Percentiles rank a stretch among this genome's conserved stretches.
phyloP scores from a whole-genome alignment of 2,888 invertebrate genomes.

The Eupeodes latifasciatus region DNA sequence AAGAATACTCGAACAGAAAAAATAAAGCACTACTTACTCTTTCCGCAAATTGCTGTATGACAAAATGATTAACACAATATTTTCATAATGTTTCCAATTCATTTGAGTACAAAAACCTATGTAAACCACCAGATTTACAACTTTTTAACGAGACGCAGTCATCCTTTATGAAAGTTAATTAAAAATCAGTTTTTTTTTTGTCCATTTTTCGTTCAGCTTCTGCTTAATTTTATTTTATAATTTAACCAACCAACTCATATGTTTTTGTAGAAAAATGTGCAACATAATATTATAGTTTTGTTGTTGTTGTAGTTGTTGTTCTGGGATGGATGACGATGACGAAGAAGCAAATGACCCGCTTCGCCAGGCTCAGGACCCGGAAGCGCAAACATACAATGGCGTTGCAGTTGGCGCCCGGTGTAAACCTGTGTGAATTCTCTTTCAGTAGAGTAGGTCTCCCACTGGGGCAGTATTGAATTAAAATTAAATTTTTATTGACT shows the following conservation, averaged over 20 bases:
- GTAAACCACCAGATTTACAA: conserved; percentile 28
- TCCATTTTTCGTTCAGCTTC: too few relatives aligned
- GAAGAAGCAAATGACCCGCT: conserved; percentile 12
- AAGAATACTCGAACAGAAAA: background rate
- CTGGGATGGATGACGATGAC: background rate
- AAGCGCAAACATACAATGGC: conserved; percentile 4
- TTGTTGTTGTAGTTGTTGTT: too few relatives aligned
- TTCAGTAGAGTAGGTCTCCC: conserved; percentile 21
- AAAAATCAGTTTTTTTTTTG: conserved; percentile 12
- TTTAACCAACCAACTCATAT: background rate
- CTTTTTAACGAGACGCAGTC: conserved; percentile 47
- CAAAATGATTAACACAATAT: conserved; percentile 43
- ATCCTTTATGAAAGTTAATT: conserved; percentile 38
- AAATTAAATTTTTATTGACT: conserved; percentile 65
- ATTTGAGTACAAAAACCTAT: conserved; percentile 28
- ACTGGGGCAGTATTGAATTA: conserved; percentile 59
- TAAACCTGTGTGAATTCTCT: conserved; percentile 42
- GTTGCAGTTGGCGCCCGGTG: background rate
- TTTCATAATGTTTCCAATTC: conserved; percentile 40
- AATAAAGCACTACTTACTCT: too few relatives aligned
- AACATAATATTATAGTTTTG: background rate
- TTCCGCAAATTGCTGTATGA: too few relatives aligned
- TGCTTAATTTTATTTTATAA: background rate
- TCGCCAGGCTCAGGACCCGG: background rate
- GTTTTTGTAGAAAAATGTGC: conserved; percentile 1